Conservation (phyloP, 2,113 vertebrate genomes). For the Typhlomys cinereus region DNA sequence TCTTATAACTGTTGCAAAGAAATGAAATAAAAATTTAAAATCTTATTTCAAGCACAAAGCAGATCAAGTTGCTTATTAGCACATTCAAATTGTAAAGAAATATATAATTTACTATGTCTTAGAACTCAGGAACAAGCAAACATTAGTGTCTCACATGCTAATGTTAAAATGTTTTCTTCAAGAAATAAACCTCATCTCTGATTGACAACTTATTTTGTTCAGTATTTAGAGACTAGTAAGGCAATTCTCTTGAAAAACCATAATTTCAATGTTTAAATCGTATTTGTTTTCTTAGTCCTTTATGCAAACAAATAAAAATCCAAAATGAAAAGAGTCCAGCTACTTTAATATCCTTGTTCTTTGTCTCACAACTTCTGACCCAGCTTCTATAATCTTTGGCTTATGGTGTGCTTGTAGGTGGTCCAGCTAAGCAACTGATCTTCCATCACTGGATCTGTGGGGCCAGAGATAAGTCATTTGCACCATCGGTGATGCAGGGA, state of each 20-base stretch:
- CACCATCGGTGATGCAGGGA: not conserved
- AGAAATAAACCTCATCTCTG: not conserved
- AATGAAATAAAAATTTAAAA: not conserved
- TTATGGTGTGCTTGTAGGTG: not conserved
- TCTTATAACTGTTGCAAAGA: not conserved
- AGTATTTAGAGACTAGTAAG: not conserved
- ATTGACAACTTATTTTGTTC: not conserved
- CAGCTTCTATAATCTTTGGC: not conserved
- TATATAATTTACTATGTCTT: not conserved
- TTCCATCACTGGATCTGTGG: not conserved
- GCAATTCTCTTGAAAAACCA: not conserved
- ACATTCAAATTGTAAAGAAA: not conserved
- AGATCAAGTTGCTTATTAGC: not conserved
- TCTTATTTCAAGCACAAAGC: not conserved
- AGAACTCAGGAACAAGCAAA: not conserved
- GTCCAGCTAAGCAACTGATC: not conserved
- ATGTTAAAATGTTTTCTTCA: conserved; percentile 26
- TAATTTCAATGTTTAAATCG: not conserved
- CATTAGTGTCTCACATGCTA: not conserved
- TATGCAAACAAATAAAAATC: not conserved
- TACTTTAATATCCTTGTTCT: not conserved
- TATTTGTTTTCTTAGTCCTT: not conserved
- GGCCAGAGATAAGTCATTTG: not conserved
- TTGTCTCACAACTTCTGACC: not conserved
- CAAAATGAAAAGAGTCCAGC: not conserved